phyloP scores from a whole-genome alignment of 2,888 invertebrate genomes.

The Rhabditoides inermis region DNA sequence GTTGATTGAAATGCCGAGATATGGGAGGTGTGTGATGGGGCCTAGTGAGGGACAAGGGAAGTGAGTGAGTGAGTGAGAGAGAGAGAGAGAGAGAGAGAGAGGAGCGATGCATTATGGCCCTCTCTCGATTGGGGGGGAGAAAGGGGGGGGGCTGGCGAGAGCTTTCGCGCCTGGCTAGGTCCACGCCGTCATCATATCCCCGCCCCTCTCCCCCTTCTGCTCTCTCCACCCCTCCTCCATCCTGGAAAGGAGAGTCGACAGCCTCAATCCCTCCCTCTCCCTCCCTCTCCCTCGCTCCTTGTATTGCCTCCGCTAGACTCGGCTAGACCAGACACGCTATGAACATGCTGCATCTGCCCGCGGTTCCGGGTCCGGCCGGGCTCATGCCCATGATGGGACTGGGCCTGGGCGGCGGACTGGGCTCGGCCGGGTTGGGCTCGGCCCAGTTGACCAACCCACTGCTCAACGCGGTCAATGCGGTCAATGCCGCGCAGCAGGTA shows the following conservation, averaged over 20 bases:
- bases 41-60: neutral
- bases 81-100: constrained; percentile 3
- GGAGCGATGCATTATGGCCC: neutral
- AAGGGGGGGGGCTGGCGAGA: neutral
- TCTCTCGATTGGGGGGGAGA: neutral
- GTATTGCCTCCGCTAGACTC: no score
- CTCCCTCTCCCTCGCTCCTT: constrained; percentile 1
- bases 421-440: no score
- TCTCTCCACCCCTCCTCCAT: neutral
- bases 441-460: no score
- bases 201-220: neutral
- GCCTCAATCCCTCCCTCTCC: neutral
- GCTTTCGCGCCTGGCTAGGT: constrained; percentile 1
- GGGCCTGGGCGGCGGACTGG: no score
- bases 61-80: constrained; percentile 1
- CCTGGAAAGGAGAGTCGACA: neutral
- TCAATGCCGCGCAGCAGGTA: no score
- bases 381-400: no score
- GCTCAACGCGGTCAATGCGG: no score
- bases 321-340: no score
- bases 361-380: no score
- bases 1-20: no score
- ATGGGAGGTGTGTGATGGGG: neutral
- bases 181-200: neutral
- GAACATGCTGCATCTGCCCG: no score